Evolutionary conservation across 92 coral and sea anemone species (phyloP).

Genomic region (Hydrozoanthus gracilis): DNA sequence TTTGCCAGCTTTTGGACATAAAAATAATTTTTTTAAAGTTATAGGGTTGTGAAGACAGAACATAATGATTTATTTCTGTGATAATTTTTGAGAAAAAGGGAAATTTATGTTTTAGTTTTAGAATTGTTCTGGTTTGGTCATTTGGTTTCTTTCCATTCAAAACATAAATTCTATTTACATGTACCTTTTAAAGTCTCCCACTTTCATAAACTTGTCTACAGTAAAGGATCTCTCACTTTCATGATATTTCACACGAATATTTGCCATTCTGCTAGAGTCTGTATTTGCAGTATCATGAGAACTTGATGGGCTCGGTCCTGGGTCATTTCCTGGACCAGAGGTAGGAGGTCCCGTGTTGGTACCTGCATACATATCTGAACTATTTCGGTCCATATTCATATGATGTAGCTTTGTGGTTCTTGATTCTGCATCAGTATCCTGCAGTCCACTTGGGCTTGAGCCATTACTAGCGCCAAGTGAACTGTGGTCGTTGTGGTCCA

Average conservation of each 20-base stretch:
- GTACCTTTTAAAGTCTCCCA: constrained; percentile 93
- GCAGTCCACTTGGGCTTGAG: not conserved
- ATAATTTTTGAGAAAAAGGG: too few species aligned
- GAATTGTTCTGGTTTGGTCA: too few species aligned
- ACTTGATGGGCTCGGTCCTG: not conserved
- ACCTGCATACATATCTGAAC: not conserved
- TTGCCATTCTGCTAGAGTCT: constrained; percentile 42
- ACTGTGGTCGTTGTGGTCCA: not conserved
- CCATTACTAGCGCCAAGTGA: not conserved
- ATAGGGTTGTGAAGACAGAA: too few species aligned
- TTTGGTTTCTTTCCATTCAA: not conserved
- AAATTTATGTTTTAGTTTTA: too few species aligned
- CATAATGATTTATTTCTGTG: too few species aligned
- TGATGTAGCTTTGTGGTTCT: not conserved
- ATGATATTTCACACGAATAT: constrained; percentile 80
- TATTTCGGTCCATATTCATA: not conserved
- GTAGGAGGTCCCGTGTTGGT: not conserved
- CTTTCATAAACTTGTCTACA: constrained; percentile 72
- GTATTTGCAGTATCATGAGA: not conserved
- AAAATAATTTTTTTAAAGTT: too few species aligned
- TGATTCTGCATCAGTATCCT: not conserved
- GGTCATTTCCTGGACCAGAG: not conserved
- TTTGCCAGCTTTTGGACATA: too few species aligned
- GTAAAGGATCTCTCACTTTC: constrained; percentile 79
- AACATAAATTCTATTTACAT: too few species aligned